Conservation (phyloP, 1,140 invertebrate genomes). For the Temnothorax longispinosus region DNA sequence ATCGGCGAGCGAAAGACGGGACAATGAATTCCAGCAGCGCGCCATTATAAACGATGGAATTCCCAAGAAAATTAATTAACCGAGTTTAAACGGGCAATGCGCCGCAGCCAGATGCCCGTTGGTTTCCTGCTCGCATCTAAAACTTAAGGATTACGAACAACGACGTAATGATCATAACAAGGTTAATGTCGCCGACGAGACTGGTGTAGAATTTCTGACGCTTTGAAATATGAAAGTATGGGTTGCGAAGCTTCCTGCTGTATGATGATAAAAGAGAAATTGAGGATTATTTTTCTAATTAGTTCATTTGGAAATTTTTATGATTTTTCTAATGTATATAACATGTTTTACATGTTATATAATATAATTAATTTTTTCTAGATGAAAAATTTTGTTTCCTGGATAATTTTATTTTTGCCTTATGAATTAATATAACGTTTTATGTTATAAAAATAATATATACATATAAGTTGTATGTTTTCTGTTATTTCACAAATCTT, state of each 20-base stretch:
- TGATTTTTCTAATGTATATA: not conserved
- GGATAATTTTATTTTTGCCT: not conserved
- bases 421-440: not conserved
- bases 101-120: constrained; percentile 24
- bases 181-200: not conserved
- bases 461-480: not conserved
- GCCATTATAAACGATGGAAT: constrained; percentile 60
- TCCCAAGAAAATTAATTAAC: constrained; percentile 72
- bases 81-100: constrained; percentile 52
- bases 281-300: not conserved
- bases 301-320: not conserved
- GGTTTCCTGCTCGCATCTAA: constrained; percentile 35
- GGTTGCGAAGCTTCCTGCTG: not conserved
- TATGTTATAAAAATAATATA: not conserved
- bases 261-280: not conserved
- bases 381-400: not conserved
- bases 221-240: constrained; percentile 13
- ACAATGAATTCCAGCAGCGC: constrained; percentile 41
- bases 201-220: not conserved
- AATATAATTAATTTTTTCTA: not conserved
- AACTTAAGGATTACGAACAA: not conserved
- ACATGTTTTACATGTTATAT: not conserved
- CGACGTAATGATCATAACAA: constrained; percentile 14
- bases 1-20: constrained; percentile 9
- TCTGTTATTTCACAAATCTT: not conserved